Percentiles rank a stretch among this genome's conserved stretches.
Evolutionary conservation across 2,888 invertebrate genomes (phyloP).

Genomic region (Sacculina carcini): DNA sequence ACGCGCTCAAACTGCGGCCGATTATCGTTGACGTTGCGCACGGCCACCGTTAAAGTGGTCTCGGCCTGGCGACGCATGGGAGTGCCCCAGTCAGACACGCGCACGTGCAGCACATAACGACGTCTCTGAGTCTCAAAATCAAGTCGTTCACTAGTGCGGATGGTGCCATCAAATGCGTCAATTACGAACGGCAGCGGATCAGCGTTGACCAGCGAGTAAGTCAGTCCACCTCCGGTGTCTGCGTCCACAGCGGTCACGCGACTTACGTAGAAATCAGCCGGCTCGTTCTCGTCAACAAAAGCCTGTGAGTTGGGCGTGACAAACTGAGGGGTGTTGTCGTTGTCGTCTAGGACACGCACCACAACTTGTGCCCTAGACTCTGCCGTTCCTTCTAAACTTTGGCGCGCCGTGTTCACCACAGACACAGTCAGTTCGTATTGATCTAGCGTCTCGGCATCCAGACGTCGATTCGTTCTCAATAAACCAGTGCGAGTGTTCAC

Average conservation of each 20-base stretch:
- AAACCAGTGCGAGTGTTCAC: constrained; percentile 71
- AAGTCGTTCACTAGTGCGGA: constrained; percentile 53
- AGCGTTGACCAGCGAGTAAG: constrained; percentile 68
- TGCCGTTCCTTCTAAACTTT: constrained; percentile 38
- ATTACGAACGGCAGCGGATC: constrained; percentile 76
- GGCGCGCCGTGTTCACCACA: constrained; percentile 62
- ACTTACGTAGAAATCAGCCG: constrained; percentile 55
- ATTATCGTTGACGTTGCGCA: constrained; percentile 76
- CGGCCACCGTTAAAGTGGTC: constrained; percentile 47
- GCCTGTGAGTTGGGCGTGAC: constrained; percentile 24
- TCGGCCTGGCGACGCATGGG: constrained; percentile 78
- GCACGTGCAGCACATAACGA: constrained; percentile 47
- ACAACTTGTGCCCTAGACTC: constrained; percentile 74
- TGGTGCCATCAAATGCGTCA: constrained; percentile 70
- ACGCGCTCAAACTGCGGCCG: constrained; percentile 39
- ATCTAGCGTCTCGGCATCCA: constrained; percentile 61
- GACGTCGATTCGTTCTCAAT: constrained; percentile 47
- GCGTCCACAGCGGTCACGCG: constrained; percentile 60
- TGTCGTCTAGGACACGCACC: constrained; percentile 62
- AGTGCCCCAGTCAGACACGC: constrained; percentile 79
- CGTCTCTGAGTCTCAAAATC: constrained; percentile 77
- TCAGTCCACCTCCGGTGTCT: constrained; percentile 82
- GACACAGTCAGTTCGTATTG: constrained; percentile 66
- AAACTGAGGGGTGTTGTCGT: constrained; percentile 30
- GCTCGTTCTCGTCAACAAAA: constrained; percentile 58